Conservation (phyloP, 2,888 invertebrate genomes). For the Drosophila hawaiiensis region DNA sequence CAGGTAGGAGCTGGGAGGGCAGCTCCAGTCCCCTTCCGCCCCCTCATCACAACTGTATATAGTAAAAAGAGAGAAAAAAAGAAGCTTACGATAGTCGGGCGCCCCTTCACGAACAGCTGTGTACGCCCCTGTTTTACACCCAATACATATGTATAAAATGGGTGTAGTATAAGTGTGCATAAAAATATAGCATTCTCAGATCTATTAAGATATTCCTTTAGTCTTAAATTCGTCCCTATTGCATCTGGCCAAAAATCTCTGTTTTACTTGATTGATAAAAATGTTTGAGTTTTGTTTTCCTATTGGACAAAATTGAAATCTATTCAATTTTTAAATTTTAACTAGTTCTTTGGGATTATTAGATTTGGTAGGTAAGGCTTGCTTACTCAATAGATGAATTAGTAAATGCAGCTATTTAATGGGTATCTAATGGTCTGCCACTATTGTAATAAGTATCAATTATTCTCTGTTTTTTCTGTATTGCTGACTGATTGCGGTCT, state of each 20-base stretch:
- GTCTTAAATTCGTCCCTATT: background rate
- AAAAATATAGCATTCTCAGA: background rate
- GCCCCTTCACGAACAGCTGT: background rate
- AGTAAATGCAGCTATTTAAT: background rate
- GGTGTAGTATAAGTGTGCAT: background rate
- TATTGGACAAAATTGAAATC: background rate
- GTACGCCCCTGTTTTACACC: background rate
- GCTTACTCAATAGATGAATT: background rate
- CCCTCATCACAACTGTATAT: background rate
- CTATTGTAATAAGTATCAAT: background rate
- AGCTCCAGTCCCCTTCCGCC: background rate
- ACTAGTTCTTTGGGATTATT: background rate
- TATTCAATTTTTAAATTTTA: background rate
- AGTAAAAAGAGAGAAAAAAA: background rate
- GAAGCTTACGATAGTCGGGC: background rate
- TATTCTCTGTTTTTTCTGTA: background rate
- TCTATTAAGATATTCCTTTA: background rate
- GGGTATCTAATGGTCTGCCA: background rate
- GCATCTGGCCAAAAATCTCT: background rate
- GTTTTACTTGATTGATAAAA: background rate
- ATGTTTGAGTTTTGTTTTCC: background rate
- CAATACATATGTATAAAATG: background rate
- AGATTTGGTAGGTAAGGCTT: background rate
- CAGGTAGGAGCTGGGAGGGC: background rate
- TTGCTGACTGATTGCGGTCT: conserved; percentile 25